Conservation (phyloP, 2,113 vertebrate species). For the Platysteira castanea region DNA sequence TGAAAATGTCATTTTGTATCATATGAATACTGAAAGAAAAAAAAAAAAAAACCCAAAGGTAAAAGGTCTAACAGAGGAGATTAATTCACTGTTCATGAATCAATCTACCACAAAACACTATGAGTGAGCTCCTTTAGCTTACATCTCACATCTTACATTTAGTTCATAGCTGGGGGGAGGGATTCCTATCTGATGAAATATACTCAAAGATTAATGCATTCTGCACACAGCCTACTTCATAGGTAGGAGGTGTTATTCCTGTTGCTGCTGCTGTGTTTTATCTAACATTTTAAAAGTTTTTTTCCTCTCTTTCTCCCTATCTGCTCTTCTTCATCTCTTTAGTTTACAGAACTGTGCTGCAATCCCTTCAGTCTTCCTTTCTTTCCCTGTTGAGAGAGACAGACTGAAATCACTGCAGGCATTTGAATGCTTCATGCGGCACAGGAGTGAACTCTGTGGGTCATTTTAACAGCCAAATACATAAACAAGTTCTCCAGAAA, state of each 20-base stretch:
- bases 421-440: constrained; percentile 51
- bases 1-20: constrained; percentile 69
- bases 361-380: background rate
- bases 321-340: constrained; percentile 32
- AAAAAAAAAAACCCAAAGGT: constrained; percentile 11
- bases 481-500: constrained; percentile 36
- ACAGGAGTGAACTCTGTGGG: constrained; percentile 37
- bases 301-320: background rate
- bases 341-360: background rate
- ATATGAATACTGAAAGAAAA: constrained; percentile 42
- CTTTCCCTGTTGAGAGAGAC: constrained; percentile 30
- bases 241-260: constrained; percentile 57
- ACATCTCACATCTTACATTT: background rate
- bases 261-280: constrained; percentile 40
- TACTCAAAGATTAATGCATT: constrained; percentile 55
- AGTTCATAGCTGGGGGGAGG: constrained; percentile 40
- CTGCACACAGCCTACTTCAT: constrained; percentile 27
- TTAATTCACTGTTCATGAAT: constrained; percentile 41
- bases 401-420: constrained; percentile 55
- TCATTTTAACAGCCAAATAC: constrained; percentile 37
- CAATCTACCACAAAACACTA: background rate
- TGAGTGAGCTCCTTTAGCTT: background rate
- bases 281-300: constrained; percentile 23
- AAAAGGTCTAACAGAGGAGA: constrained; percentile 46
- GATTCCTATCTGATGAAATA: constrained; percentile 31